These are phyloP conservation scores for Fukomys damarensis DNA, from an alignment of 2,113 vertebrate genomes.

Conservation along the genomic window DNA sequence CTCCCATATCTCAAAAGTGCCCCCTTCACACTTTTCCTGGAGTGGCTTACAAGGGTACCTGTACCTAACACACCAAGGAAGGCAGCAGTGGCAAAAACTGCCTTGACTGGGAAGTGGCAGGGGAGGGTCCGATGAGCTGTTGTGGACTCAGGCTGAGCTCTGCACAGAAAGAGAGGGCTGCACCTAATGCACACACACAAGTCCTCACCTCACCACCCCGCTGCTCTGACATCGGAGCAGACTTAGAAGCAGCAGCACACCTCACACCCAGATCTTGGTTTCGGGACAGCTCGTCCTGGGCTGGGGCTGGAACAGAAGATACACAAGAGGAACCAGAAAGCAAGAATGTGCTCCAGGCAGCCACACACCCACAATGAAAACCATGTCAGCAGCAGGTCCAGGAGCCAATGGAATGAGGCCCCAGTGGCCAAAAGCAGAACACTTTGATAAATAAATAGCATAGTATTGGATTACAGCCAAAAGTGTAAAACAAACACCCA, in stretches of 20 bases:
- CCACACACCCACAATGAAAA: not conserved
- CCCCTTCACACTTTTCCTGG: not conserved
- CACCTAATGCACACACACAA: not conserved
- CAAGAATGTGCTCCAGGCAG: too few species aligned
- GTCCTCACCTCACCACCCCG: not conserved
- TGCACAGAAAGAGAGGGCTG: not conserved
- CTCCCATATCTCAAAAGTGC: not conserved
- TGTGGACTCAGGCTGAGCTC: not conserved
- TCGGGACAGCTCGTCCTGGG: not conserved
- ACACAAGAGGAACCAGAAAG: not conserved
- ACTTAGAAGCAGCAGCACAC: too few species aligned
- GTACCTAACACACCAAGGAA: not conserved
- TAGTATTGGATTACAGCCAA: not conserved
- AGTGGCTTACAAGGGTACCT: too few species aligned
- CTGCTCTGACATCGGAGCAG: not conserved
- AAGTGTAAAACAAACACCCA: not conserved
- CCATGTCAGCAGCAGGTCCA: rapidly evolving
- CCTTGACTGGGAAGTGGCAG: not conserved
- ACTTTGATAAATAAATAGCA: not conserved
- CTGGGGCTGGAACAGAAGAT: not conserved
- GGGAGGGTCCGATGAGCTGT: not conserved
- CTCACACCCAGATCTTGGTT: not conserved
- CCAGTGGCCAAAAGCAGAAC: not conserved
- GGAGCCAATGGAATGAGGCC: not conserved
- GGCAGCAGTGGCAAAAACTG: not conserved